Conservation (phyloP, 2,113 vertebrate genomes). For the Ophiodon elongatus region DNA sequence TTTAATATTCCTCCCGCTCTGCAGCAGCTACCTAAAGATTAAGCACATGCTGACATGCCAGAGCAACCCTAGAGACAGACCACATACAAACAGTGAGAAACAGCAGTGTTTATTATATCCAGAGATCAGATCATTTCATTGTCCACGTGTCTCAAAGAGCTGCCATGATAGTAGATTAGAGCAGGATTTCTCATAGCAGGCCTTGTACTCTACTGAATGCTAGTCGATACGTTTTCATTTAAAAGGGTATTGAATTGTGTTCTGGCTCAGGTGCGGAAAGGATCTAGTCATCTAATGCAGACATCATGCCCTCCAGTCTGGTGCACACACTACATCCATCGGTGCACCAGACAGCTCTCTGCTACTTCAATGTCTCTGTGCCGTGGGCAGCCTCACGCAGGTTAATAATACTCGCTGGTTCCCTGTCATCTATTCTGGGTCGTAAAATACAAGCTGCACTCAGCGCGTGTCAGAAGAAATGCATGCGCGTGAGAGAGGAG, state of each 20-base stretch:
- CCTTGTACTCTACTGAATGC: conserved; percentile 19
- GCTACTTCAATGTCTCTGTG: background rate
- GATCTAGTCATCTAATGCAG: conserved; percentile 35
- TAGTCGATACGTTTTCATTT: conserved; percentile 57
- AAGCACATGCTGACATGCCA: conserved; percentile 44
- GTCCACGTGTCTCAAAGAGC: conserved; percentile 23
- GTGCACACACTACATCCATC: conserved; percentile 33
- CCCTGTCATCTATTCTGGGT: background rate
- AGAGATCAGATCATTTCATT: conserved; percentile 27
- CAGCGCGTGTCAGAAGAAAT: background rate
- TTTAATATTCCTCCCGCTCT: conserved; percentile 50
- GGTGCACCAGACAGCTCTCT: conserved; percentile 21
- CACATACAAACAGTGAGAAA: conserved; percentile 8
- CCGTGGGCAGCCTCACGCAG: conserved; percentile 43
- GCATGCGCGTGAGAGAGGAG: background rate
- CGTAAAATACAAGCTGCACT: background rate
- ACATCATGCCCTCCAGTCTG: conserved; percentile 56
- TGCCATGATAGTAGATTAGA: conserved; percentile 26
- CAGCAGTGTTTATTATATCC: conserved; percentile 25
- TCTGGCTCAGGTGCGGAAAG: conserved; percentile 61
- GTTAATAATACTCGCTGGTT: conserved; percentile 13
- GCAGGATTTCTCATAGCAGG: conserved; percentile 18
- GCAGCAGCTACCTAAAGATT: conserved; percentile 36
- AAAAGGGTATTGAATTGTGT: conserved; percentile 30
- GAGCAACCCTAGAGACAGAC: conserved; percentile 4